These are phyloP conservation scores for Oostethus manadensis DNA, from an alignment of 2,113 vertebrate genomes.

Conservation along the genomic window DNA sequence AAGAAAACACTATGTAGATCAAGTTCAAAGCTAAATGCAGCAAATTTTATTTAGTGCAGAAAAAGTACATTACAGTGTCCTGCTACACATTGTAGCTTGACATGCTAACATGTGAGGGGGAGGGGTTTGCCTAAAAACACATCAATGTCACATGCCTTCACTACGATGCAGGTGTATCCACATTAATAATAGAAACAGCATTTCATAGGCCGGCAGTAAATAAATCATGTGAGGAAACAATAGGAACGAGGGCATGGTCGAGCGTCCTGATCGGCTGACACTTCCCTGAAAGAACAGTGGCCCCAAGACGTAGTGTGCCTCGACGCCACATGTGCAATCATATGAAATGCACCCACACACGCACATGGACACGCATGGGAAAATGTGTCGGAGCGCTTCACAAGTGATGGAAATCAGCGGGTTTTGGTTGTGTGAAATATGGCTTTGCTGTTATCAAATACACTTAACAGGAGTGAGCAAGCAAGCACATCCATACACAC, in stretches of 20 bases:
- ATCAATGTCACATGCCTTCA: conserved; percentile 55
- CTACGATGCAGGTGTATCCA: conserved; percentile 20
- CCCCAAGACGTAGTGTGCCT: conserved; percentile 23
- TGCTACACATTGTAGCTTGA: conserved; percentile 41
- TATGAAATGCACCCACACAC: conserved; percentile 9
- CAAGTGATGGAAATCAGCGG: conserved; percentile 29
- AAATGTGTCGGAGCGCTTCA: too few relatives aligned
- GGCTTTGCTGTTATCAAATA: conserved; percentile 55
- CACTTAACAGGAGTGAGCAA: too few relatives aligned
- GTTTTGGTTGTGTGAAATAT: conserved; percentile 54
- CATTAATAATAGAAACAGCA: conserved; percentile 33
- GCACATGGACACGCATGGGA: too few relatives aligned
- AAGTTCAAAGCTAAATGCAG: conserved; percentile 66
- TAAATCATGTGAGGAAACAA: conserved; percentile 24
- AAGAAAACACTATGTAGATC: neutral
- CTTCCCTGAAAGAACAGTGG: conserved; percentile 65
- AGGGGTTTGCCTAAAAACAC: conserved; percentile 44
- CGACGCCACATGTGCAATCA: conserved; percentile 14
- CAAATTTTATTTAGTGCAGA: conserved; percentile 70
- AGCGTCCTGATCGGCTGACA: conserved; percentile 64
- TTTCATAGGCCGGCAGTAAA: conserved; percentile 39
- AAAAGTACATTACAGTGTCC: conserved; percentile 62
- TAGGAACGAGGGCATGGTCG: conserved; percentile 45
- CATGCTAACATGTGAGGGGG: conserved; percentile 44
- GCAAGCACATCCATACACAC: too few relatives aligned